A percentile compares a stretch with the other conserved stretches of the same genome.
phyloP scores from a whole-genome alignment of 2,888 invertebrate species.

The Physocephala rufipes region DNA sequence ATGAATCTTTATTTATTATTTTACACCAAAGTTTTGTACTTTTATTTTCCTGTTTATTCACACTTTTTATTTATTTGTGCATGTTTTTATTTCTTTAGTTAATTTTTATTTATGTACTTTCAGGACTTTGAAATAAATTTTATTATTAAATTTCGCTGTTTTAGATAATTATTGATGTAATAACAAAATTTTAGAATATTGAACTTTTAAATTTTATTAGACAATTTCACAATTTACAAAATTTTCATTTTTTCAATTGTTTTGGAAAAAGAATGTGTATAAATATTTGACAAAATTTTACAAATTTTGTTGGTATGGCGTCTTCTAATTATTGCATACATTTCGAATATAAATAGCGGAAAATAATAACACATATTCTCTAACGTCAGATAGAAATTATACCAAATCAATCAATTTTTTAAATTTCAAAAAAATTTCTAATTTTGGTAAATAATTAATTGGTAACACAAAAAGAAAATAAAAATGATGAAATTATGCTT shows the following conservation, averaged over 20 bases:
- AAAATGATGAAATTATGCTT: not conserved
- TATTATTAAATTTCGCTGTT: no score
- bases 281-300: not conserved
- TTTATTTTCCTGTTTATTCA: no score
- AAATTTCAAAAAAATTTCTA: not conserved
- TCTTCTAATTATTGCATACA: not conserved
- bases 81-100: no score
- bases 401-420: not conserved
- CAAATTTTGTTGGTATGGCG: conserved; percentile 16
- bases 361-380: not conserved
- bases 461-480: no score
- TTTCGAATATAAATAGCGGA: not conserved
- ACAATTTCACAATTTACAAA: not conserved
- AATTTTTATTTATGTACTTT: no score
- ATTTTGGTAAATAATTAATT: not conserved
- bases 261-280: not conserved
- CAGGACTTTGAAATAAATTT: no score
- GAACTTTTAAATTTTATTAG: not conserved
- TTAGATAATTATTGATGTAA: not conserved
- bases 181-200: not conserved
- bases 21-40: no score
- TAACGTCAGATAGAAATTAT: not conserved
- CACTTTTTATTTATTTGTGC: no score
- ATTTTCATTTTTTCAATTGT: conserved; percentile 4
- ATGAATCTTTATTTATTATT: no score